Evolutionary conservation across 2,113 vertebrate genomes (phyloP), one percentile per base, ranked within the genome.

Genomic region (Erpornis zantholeuca): DNA sequence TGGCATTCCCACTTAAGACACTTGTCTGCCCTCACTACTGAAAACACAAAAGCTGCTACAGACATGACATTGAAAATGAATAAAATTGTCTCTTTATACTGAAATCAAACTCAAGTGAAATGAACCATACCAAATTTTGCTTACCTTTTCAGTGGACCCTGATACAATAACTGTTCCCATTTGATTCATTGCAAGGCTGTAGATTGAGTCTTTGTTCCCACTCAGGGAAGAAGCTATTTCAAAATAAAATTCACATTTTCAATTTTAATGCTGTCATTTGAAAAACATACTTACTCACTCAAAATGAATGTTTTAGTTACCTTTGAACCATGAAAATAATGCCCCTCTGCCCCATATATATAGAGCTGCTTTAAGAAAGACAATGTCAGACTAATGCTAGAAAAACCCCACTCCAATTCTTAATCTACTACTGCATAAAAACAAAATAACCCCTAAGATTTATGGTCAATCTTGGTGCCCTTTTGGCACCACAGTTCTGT

Each of bases 181-280:
- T 84, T 99, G 99, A 98, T 99, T 99, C 99, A 99, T 99, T 72
- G 99, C 99, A 95, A 99, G 98, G 97, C 99, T 99, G 96, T 99
- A 99, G 98, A 99, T 99, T 12, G 99, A 99, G 97, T 99, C 99
- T 95, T 99, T 99, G 98, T 99, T 99, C 91, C 99, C 99, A 96
- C 99, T 99, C 94, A 99, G 98, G 59, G 99, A 99, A 53, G 99
- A 99, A 94, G 99, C 99, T 99, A 96, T 97, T 84, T 71, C 69
- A 82, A 96, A 95, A 94, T 14, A 97, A 95, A 94, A 93, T 78
- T 44, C n/a, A 92, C 10, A 78, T 40, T 72, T 81, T 75, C 40
- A 69, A 20, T 92, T 70, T 83, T 22, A 70, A 68, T 22, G 29
- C 7, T 83, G 38, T 57, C 12, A 82, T 52, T 88, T 56, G 33